Base-by-base conservation (phyloP, 2,797 vertebrate genomes). In the Lepus oiostolus region DNA sequence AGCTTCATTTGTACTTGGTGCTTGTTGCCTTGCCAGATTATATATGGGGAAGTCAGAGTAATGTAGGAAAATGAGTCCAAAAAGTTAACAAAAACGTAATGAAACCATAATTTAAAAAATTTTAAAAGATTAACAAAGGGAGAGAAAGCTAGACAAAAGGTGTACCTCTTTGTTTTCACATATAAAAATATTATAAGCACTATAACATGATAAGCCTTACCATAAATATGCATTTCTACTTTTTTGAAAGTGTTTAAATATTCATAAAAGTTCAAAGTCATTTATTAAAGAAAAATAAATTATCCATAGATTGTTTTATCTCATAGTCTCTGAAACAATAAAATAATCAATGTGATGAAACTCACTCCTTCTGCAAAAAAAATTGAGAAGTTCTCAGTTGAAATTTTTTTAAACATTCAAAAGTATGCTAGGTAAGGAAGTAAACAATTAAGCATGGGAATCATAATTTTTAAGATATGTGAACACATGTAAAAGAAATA, bases 391-490 rank as follows among this genome's bases (percentile, higher is more conserved):
- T 32, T 88, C 50, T 81, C 54, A 67, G n/a, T 28, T 54, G 24
- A 68, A 81, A 65, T 84, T 30, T 24, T 72, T 85, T 91, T 7
- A 4, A 50, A 12, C 67, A 85, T 95, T 94, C 70, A 52, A 93
- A 88, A 83, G 13, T 10, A 67, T 35, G 0, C 35, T 72, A 63
- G 12, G 16, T 74, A 72, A 87, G 65, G 60, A 92, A 90, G 24
- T 80, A 76, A 80, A 90, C 74, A 77, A 80, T 88, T 93, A 89
- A 84, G 76, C 70, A 50, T 65, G 24, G 74, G 26, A 70, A 67
- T 75, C 75, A 24, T 82, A 92, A 83, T 70, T 83, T 75, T 80
- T 85, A 70, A 60, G 74, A 82, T 85, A 83, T 28, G 28, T 21
- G n/a, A 28, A 88, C 4, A 72, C 22, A n/a, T 11, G 2, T 47